phyloP scores from a whole-genome alignment of 2,113 vertebrate species.

The Coracopsis vasa region DNA sequence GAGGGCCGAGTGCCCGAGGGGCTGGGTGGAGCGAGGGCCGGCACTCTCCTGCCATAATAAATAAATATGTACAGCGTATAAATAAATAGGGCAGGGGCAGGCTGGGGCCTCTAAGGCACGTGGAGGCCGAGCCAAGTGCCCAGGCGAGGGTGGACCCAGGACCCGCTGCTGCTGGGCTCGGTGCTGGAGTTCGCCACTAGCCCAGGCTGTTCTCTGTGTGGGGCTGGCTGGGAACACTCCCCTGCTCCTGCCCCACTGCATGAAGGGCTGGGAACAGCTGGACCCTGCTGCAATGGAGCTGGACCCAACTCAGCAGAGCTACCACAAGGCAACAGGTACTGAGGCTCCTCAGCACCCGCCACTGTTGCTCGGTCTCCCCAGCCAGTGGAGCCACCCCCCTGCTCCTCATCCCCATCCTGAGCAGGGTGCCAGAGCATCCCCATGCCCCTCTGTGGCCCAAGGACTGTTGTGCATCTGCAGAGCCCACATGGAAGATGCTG shows the following conservation, averaged over 20 bases:
- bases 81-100: slow-evolving; percentile 50
- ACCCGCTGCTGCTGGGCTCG: neutral
- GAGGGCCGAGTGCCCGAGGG: neutral
- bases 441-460: neutral
- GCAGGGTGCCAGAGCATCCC: neutral
- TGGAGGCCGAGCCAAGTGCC: neutral
- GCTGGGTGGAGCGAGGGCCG: too few relatives aligned
- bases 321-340: neutral
- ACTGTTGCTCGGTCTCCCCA: neutral
- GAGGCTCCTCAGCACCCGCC: neutral
- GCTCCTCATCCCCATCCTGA: neutral
- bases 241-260: neutral
- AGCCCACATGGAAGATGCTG: neutral
- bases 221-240: neutral
- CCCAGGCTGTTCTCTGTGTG: neutral
- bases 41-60: slow-evolving; percentile 26
- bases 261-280: neutral
- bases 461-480: neutral
- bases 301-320: too few relatives aligned
- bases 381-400: neutral
- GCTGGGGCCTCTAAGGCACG: neutral
- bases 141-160: neutral
- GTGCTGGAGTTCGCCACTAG: neutral
- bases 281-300: neutral
- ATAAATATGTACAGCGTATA: slow-evolving; percentile 67